A percentile compares a stretch with the other conserved stretches of the same genome.
Conservation (phyloP, 2,113 vertebrate species). For the Pseudopipra pipra region DNA sequence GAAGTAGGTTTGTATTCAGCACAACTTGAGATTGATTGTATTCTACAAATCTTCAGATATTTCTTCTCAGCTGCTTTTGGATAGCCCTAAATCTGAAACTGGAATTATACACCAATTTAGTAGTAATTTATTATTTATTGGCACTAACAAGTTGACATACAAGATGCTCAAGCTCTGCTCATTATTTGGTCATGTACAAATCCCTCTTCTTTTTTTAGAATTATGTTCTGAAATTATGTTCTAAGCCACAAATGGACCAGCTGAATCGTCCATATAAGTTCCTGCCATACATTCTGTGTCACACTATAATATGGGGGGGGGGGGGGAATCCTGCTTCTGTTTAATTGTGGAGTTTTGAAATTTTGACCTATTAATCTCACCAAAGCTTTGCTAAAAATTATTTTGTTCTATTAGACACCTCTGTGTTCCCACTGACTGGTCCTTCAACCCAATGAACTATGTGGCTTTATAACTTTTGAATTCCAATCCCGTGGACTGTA, state of each 20-base stretch:
- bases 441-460: neutral
- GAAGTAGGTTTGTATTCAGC: neutral
- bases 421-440: neutral
- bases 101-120: neutral
- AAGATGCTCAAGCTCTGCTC: neutral
- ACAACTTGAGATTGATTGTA: neutral
- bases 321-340: neutral
- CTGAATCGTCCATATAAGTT: neutral
- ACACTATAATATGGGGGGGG: neutral
- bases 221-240: neutral
- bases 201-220: neutral
- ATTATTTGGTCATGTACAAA: neutral
- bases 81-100: neutral
- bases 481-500: neutral
- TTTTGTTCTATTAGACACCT: neutral
- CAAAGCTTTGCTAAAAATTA: neutral
- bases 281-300: neutral
- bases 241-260: neutral
- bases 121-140: neutral
- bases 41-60: neutral
- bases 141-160: neutral
- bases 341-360: neutral
- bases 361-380: neutral
- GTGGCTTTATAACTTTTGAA: neutral
- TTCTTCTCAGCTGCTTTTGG: neutral